phyloP scores from a whole-genome alignment of 2,888 invertebrate species.

The Acanthosepion esculentum region DNA sequence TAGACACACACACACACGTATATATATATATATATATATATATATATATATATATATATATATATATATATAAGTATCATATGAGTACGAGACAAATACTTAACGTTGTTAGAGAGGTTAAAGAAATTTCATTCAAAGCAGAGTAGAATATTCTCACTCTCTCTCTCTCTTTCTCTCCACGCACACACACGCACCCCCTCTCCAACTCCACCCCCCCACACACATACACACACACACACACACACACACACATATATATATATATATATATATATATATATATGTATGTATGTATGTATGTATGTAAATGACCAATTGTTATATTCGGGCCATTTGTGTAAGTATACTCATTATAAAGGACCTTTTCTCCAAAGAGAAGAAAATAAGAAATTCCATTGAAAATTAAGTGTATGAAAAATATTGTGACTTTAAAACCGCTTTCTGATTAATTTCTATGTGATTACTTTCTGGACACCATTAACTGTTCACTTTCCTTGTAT shows the following conservation, averaged over 20 bases:
- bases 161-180: fast-evolving
- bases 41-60: not conserved
- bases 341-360: not conserved
- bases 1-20: not conserved
- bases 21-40: not conserved
- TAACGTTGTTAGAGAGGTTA: too few species aligned
- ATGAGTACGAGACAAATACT: too few species aligned
- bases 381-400: not conserved
- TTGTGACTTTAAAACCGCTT: not conserved
- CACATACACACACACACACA: too few species aligned
- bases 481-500: not conserved
- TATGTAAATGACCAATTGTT: not conserved
- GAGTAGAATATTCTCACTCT: too few species aligned
- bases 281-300: too few species aligned
- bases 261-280: too few species aligned
- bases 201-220: too few species aligned
- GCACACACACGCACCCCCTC: too few species aligned
- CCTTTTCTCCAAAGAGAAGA: not conserved
- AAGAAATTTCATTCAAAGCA: too few species aligned
- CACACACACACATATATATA: too few species aligned
- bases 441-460: not conserved
- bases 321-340: not conserved
- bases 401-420: not conserved
- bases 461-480: not conserved
- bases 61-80: too few species aligned